Base-by-base conservation (phyloP, 2,888 invertebrate genomes). In the Orthosia gothica region DNA sequence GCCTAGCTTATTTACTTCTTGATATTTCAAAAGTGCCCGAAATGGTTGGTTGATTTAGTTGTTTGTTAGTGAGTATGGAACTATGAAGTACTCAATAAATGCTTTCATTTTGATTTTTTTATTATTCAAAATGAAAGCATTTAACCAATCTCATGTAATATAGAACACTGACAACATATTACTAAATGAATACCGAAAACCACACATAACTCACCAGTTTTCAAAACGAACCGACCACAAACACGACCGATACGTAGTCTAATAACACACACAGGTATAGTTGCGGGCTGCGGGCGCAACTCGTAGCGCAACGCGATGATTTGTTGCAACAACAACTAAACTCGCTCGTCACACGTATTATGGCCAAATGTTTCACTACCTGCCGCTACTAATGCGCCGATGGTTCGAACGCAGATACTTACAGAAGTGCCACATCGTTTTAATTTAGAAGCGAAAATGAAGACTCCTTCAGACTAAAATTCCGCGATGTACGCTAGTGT, bases 271-370 rank as follows among this genome's bases (percentile, higher is more conserved):
- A 23, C 20, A 23, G 9, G n/a, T 15, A 45, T 16, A 62, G 52
- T 62, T 32, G 7, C 7, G n/a, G 9, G 40, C n/a, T 11, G 3
- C 58, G 47, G 16, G 11, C 23, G 5, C 16, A 16, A 40, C 49
- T 15, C 13, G 49, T 11, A 16, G 5, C 40, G 26, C 18, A 3
- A n/a, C 26, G n/a, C 59, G 9, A 63, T 63, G 23, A 64, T 64
- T 50, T 59, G 70, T 58, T 76, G 54, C 76, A 40, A 49, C 58
- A 40, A 58, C 76, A 70, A 64, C 59, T 50, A 59, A 40, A 64
- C 58, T 59, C 49, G 59, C 77, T 40, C 65, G 61, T 66, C 71
- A 62, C 78, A 61, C 64, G 49, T 18, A 20, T 49, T 40, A 54
- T 54, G 70, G 59, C 50, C 47, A n/a, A 66, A 50, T 62, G 47